Evolutionary conservation across 2,888 invertebrate genomes (phyloP), one percentile per base, ranked within the genome.

Genomic region (Sinelater perroti): DNA sequence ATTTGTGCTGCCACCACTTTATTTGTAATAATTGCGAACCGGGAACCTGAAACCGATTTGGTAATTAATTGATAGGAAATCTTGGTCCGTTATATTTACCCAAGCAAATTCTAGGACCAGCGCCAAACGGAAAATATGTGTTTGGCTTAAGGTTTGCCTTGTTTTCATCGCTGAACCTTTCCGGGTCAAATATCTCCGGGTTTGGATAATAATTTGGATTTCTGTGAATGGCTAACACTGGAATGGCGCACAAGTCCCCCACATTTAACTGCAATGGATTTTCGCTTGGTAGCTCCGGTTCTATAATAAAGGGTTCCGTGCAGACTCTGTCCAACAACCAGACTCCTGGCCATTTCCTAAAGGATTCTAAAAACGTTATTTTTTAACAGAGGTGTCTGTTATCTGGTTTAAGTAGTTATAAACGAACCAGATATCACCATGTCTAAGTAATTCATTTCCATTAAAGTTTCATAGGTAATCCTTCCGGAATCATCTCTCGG

Each of bases 151-250:
- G 76, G 4, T 79, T 74, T 14, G 76, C 75, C 67, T 80, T 82
- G 60, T 80, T 81, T 10, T 82, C 82, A 0, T 77, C 76, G 61
- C 79, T 77, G 65, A 84, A 85, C 52, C 85, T 74, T 58, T 82
- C 82, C 1, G 82, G 81, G 26, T 75, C 75, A 63, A 83, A 82
- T 38, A 75, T 72, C 1, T 80, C 70, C 0, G 85, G 85, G 16
- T 84, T 78, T 0, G 82, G 81, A 63, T 81, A 85, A 62, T 79
- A 75, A 8, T 82, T 74, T 0, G 81, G 78, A 66, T 85, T 83
- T 73, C 79, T 80, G 46, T 85, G 84, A 3, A 85, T 69, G 0
- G 79, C 82, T 49, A 78, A 78, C 3, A 80, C 66, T 0, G 82
- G 80, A 51, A 83, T 75, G 4, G 75, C 76, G 0, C 85, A 58